Evolutionary conservation across 2,888 invertebrate genomes (phyloP).

Genomic region (Bugulina stolonifera): DNA sequence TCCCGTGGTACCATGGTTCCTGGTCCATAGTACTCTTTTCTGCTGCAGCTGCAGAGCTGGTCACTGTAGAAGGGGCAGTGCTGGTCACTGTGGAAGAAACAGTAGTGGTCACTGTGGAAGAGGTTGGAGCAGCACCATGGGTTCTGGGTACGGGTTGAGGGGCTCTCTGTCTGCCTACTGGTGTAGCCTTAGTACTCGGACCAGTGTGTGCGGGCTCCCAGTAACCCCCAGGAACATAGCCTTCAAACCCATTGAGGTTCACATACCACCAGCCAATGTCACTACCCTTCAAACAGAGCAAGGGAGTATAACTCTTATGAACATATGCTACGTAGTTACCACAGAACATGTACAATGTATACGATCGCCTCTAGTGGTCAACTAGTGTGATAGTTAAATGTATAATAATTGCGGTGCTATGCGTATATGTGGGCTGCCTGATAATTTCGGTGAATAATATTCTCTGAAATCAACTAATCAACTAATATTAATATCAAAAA

Average conservation of each 20-base stretch:
- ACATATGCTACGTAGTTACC: too few relatives aligned
- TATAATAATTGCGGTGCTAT: too few relatives aligned
- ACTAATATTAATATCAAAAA: too few relatives aligned
- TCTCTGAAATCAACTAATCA: too few relatives aligned
- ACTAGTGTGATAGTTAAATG: too few relatives aligned
- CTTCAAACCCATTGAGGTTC: conserved; percentile 28
- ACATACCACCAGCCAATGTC: conserved; percentile 32
- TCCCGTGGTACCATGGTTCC: conserved; percentile 31
- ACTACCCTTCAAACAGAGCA: neutral
- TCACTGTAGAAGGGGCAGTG: neutral
- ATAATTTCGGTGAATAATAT: too few relatives aligned
- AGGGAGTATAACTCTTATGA: too few relatives aligned
- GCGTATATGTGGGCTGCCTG: too few relatives aligned
- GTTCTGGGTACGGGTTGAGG: conserved; percentile 18
- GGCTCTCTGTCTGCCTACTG: neutral
- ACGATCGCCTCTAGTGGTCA: too few relatives aligned
- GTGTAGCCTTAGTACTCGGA: too few relatives aligned
- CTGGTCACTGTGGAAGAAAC: neutral
- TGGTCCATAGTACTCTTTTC: neutral
- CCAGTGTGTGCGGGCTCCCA: neutral
- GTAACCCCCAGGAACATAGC: conserved; percentile 15
- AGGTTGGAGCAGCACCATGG: neutral
- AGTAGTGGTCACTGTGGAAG: neutral
- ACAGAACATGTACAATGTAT: too few relatives aligned
- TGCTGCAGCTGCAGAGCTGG: neutral